Conservation (phyloP, 2,797 vertebrate species). For the Phataginus tricuspis region DNA sequence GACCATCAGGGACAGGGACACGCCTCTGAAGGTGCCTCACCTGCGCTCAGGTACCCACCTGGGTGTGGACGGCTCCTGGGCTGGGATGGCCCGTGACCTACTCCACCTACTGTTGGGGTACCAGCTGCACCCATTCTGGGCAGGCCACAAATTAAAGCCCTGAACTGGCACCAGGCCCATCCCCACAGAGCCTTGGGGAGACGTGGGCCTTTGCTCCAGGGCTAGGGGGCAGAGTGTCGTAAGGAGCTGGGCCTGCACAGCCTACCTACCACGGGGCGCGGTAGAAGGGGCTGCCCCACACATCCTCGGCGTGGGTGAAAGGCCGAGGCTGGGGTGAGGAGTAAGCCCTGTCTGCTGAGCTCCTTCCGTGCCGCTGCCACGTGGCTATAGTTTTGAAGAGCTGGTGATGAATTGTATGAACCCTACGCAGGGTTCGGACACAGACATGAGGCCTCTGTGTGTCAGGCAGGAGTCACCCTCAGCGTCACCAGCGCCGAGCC, state of each 20-base stretch:
- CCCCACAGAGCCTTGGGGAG: no score
- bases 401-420: accelerated
- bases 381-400: accelerated
- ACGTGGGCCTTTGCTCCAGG: background rate
- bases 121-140: no score
- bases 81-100: background rate
- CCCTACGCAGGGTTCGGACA: accelerated
- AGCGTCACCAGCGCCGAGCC: accelerated
- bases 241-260: no score
- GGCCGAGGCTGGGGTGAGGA: background rate
- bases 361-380: background rate
- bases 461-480: background rate
- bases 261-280: no score
- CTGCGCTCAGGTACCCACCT: background rate
- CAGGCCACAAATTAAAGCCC: background rate
- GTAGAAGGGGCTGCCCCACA: background rate
- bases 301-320: background rate
- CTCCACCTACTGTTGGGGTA: no score
- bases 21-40: background rate
- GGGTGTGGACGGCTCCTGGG: background rate
- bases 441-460: background rate
- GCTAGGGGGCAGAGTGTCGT: background rate
- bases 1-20: background rate
- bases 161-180: background rate
- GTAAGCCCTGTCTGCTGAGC: no score